Evolutionary conservation across 1,140 invertebrate genomes (phyloP).

Genomic region (Papilio dardanus): DNA sequence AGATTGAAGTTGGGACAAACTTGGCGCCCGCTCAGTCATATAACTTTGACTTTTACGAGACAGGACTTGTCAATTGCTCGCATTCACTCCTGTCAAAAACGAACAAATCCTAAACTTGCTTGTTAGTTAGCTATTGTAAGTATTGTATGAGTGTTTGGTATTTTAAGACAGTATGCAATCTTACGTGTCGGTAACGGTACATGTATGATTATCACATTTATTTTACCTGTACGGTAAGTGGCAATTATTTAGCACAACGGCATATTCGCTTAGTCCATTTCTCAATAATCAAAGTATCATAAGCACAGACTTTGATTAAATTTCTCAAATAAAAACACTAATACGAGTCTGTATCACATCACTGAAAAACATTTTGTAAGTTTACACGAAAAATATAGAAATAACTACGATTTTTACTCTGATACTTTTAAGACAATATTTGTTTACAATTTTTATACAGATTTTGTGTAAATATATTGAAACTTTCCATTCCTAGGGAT

Average conservation of each 20-base stretch:
- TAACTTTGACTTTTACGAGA: neutral
- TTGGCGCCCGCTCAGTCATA: neutral
- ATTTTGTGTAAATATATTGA: neutral
- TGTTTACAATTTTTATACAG: neutral
- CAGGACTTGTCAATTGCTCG: neutral
- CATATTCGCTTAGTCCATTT: neutral
- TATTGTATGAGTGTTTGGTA: too few relatives aligned
- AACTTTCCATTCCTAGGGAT: too few relatives aligned
- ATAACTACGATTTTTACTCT: neutral
- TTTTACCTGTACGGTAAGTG: neutral
- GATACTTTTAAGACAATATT: neutral
- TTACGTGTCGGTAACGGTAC: too few relatives aligned
- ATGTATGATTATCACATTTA: neutral
- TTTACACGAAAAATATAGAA: neutral
- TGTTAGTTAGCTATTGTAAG: too few relatives aligned
- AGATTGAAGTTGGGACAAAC: slow-evolving; percentile 14
- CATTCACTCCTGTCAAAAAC: too few relatives aligned
- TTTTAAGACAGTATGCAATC: too few relatives aligned
- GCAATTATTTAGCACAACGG: neutral
- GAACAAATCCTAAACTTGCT: too few relatives aligned
- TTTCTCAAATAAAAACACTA: slow-evolving; percentile 23
- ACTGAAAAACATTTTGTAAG: slow-evolving; percentile 1
- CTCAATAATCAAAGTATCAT: neutral
- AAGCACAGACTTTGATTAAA: slow-evolving; percentile 16
- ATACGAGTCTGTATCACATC: neutral